Evolutionary conservation across 2,797 vertebrate species (phyloP).

Genomic region (Adrianichthys oophorus): DNA sequence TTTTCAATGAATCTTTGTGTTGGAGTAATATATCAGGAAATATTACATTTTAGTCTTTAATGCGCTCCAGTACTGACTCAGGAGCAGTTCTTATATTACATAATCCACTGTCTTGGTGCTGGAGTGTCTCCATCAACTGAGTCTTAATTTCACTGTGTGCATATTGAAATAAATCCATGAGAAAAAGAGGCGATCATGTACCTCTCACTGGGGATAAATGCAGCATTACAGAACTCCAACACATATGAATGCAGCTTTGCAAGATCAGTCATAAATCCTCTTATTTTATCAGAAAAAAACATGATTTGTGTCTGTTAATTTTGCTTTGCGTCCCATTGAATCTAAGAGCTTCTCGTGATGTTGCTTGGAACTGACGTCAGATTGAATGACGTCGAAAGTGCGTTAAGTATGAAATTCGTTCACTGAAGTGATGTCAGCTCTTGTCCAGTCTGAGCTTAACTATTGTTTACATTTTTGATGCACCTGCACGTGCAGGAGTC

Average conservation of each 20-base stretch:
- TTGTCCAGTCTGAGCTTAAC: background rate
- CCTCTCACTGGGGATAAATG: slow-evolving; percentile 5
- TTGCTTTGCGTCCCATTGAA: background rate
- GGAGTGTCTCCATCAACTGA: slow-evolving; percentile 40
- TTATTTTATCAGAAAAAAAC: background rate
- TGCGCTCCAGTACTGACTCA: slow-evolving; percentile 45
- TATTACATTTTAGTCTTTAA: slow-evolving; percentile 62
- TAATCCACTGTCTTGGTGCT: slow-evolving; percentile 56
- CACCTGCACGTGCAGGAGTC: slow-evolving; percentile 34
- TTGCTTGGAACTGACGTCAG: slow-evolving; percentile 32
- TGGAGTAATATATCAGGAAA: slow-evolving; percentile 65
- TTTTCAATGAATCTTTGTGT: slow-evolving; percentile 55
- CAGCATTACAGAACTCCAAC: background rate
- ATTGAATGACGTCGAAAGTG: slow-evolving; percentile 31
- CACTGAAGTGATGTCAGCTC: background rate
- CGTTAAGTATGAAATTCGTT: background rate
- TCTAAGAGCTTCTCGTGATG: background rate
- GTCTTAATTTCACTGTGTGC: slow-evolving; percentile 21
- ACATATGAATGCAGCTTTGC: too few relatives aligned
- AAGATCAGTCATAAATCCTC: too few relatives aligned
- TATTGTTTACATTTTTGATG: slow-evolving; percentile 33
- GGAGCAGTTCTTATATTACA: slow-evolving; percentile 49
- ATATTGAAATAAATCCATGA: slow-evolving; percentile 2
- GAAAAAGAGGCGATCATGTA: slow-evolving; percentile 6
- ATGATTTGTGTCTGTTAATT: background rate